A percentile compares a stretch with the other conserved stretches of the same genome.
Conservation (phyloP, 2,113 vertebrate genomes). For the Gopherus evgoodei region DNA sequence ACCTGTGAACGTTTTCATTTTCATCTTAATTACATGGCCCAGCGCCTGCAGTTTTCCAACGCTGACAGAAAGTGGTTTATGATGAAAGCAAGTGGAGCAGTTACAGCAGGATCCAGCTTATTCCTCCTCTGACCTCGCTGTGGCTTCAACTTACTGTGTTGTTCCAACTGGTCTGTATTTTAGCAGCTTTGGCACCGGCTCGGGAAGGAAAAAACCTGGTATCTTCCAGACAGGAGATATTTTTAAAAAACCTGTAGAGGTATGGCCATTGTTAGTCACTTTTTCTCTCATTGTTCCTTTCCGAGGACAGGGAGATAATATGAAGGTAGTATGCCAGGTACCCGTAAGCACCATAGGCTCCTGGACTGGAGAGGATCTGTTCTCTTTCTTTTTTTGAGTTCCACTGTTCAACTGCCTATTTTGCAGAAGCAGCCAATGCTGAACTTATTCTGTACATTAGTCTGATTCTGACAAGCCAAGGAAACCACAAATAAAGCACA, state of each 20-base stretch:
- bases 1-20: not conserved
- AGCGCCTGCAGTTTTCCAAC: not conserved
- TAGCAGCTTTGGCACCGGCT: not conserved
- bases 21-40: not conserved
- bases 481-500: constrained; percentile 13
- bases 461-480: not conserved
- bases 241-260: accelerated
- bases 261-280: accelerated
- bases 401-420: accelerated
- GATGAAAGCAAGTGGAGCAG: not conserved
- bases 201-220: not conserved
- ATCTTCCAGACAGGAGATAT: not conserved
- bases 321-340: not conserved
- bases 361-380: accelerated
- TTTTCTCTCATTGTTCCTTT: not conserved
- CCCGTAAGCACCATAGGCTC: not conserved
- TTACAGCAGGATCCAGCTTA: accelerated
- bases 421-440: not conserved
- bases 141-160: accelerated
- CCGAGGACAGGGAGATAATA: not conserved
- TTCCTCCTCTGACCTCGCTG: not conserved
- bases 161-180: not conserved
- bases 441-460: not conserved
- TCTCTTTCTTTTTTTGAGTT: not conserved
- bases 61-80: not conserved